These are phyloP conservation scores for Ectobius pallidus DNA, from an alignment of 2,888 invertebrate species.

Conservation along the genomic window DNA sequence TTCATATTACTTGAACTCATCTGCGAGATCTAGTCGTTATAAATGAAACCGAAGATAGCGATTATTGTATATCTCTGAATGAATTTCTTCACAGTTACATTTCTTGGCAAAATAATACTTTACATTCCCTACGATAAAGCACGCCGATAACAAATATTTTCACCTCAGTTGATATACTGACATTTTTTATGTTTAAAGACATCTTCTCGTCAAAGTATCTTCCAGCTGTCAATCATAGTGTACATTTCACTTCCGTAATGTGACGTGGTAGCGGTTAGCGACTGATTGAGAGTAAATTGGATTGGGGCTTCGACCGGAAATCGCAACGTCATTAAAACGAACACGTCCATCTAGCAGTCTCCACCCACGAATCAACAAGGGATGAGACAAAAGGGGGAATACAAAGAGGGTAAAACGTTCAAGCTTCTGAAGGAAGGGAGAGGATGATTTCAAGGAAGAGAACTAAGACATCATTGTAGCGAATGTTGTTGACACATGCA, in stretches of 20 bases:
- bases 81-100: no score
- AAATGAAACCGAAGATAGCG: no score
- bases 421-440: background rate
- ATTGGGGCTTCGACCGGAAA: slow-evolving; percentile 24
- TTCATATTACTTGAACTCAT: no score
- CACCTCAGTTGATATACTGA: no score
- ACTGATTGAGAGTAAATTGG: slow-evolving; percentile 35
- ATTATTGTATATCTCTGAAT: no score
- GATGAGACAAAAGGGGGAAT: slow-evolving; percentile 24
- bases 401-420: slow-evolving; percentile 18
- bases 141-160: no score
- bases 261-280: slow-evolving; percentile 19
- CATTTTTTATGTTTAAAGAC: no score
- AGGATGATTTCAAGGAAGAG: background rate
- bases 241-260: slow-evolving; percentile 23
- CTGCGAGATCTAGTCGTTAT: no score
- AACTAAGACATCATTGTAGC: background rate
- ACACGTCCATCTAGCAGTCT: slow-evolving; percentile 23
- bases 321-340: slow-evolving; percentile 30
- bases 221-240: slow-evolving; percentile 35
- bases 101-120: no score
- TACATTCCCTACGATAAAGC: no score
- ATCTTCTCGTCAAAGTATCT: no score
- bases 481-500: slow-evolving; percentile 7
- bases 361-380: slow-evolving; percentile 17